Conservation (phyloP, 2,113 vertebrate genomes). For the Channa argus region DNA sequence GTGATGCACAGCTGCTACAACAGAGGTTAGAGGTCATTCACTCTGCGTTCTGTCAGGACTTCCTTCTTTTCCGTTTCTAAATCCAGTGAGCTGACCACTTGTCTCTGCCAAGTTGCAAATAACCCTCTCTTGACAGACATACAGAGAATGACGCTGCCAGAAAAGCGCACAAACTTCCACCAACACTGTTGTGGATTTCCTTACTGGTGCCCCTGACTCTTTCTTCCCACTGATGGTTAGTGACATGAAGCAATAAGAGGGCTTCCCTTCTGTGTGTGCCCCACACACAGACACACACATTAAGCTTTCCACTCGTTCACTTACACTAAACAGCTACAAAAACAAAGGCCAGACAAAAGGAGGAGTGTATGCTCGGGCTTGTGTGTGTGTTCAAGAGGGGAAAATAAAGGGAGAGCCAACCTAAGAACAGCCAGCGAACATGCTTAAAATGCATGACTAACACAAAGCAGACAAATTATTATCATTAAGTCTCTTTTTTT, state of each 20-base stretch:
- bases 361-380: not conserved
- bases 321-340: conserved; percentile 64
- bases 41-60: conserved; percentile 69
- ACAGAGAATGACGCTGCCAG: conserved; percentile 35
- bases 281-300: not conserved
- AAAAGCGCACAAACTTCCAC: conserved; percentile 40
- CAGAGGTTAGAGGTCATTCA: conserved; percentile 58
- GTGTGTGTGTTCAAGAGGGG: not conserved
- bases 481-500: too few relatives aligned
- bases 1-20: conserved; percentile 50
- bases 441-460: too few relatives aligned
- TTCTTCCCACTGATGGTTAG: conserved; percentile 8
- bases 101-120: conserved; percentile 28
- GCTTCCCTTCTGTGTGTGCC: not conserved
- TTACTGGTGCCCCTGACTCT: conserved; percentile 28
- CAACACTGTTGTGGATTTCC: conserved; percentile 49
- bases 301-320: conserved; percentile 24
- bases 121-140: conserved; percentile 47
- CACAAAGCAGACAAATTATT: too few relatives aligned
- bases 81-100: conserved; percentile 32
- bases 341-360: conserved; percentile 61
- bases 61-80: conserved; percentile 60
- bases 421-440: too few relatives aligned
- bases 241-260: conserved; percentile 36
- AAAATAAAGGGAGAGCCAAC: not conserved